phyloP scores from a whole-genome alignment of 2,888 invertebrate genomes.

The Meandrusa payeni region DNA sequence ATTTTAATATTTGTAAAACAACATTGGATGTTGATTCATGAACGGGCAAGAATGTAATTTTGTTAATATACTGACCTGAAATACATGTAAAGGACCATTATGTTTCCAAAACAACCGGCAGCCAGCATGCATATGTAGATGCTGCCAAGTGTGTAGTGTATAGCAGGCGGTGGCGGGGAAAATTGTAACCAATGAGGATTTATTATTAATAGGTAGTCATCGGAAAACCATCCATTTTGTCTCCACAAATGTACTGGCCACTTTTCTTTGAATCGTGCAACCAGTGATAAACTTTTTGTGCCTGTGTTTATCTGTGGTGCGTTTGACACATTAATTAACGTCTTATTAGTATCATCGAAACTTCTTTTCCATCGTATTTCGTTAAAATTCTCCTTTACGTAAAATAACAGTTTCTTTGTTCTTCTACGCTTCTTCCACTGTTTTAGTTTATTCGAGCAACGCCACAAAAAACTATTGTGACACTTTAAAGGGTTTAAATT shows the following conservation, averaged over 20 bases:
- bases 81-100: conserved; percentile 86
- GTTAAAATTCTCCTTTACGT: conserved; percentile 21
- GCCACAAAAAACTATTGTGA: conserved; percentile 50
- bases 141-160: conserved; percentile 82
- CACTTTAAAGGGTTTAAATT: conserved; percentile 45
- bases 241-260: conserved; percentile 77
- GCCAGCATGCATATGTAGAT: conserved; percentile 83
- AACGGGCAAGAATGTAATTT: no score
- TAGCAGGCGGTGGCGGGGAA: conserved; percentile 78
- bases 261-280: conserved; percentile 51
- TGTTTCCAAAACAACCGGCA: conserved; percentile 84
- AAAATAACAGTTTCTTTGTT: conserved; percentile 25
- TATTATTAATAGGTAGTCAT: conserved; percentile 78
- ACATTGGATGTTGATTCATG: no score
- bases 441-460: conserved; percentile 51
- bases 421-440: conserved; percentile 69
- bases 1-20: no score
- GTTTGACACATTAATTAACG: conserved; percentile 15
- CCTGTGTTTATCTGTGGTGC: conserved; percentile 11
- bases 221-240: conserved; percentile 74
- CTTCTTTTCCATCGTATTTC: conserved; percentile 31
- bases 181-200: conserved; percentile 85
- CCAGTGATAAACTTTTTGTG: conserved; percentile 19
- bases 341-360: conserved; percentile 20
- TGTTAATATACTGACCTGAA: conserved; percentile 77